These are phyloP conservation scores for Lerema accius DNA, from an alignment of 1,140 invertebrate genomes.

Conservation along the genomic window DNA sequence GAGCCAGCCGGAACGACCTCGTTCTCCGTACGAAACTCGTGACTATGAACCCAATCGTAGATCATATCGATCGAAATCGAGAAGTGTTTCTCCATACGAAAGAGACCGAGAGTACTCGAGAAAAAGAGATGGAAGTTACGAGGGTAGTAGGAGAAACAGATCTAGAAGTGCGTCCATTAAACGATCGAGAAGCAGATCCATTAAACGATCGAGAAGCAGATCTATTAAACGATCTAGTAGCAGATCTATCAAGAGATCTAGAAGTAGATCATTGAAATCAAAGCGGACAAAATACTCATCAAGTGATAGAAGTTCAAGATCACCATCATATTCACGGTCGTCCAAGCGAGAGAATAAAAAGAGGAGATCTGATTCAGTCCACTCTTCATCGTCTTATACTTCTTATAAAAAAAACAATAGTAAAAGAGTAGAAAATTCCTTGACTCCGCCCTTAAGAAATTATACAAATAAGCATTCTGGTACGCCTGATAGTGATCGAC, in stretches of 20 bases:
- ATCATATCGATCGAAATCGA: constrained; percentile 57
- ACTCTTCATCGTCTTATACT: constrained; percentile 56
- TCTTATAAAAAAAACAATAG: constrained; percentile 56
- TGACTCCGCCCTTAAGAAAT: constrained; percentile 58
- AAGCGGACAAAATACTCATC: constrained; percentile 56
- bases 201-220: constrained; percentile 23
- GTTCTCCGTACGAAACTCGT: constrained; percentile 45
- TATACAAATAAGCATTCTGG: constrained; percentile 42
- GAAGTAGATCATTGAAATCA: constrained; percentile 41
- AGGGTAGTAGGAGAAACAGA: constrained; percentile 45
- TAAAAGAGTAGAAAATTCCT: constrained; percentile 47
- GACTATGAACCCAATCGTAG: constrained; percentile 45
- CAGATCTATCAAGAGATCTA: constrained; percentile 40
- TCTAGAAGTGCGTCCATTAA: constrained; percentile 61
- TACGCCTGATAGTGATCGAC: constrained; percentile 44
- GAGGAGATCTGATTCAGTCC: constrained; percentile 50
- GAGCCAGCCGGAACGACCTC: constrained; percentile 40
- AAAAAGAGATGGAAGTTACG: constrained; percentile 62
- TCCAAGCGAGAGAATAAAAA: constrained; percentile 52
- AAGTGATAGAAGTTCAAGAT: constrained; percentile 61
- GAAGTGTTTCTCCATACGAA: constrained; percentile 63
- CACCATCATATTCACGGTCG: constrained; percentile 60
- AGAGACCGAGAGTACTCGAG: constrained; percentile 58
- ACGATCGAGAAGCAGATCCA: too few relatives aligned
- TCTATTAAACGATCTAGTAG: constrained; percentile 37